Percentiles rank a stretch among this genome's conserved stretches.
phyloP scores from a whole-genome alignment of 23 tunicate species.

The Trididemnum clinides region DNA sequence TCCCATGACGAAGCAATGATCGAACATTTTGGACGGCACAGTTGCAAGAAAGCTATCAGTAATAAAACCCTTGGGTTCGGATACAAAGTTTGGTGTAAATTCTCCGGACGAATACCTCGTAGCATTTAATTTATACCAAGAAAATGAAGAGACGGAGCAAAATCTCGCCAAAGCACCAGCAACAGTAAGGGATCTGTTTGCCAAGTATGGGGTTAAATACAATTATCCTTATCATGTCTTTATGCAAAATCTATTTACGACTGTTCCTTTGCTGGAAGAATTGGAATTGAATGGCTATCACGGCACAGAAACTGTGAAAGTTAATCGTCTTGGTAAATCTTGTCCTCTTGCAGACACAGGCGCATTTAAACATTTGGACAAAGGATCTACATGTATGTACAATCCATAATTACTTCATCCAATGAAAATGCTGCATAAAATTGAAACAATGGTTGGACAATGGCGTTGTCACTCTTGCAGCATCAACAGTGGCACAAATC shows the following conservation, averaged over 20 bases:
- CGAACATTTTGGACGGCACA: background rate
- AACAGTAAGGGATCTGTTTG: background rate
- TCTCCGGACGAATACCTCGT: background rate
- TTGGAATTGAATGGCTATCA: background rate
- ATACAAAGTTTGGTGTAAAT: background rate
- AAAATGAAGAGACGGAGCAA: background rate
- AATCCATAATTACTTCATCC: background rate
- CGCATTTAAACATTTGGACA: background rate
- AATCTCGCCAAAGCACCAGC: background rate
- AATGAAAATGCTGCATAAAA: background rate
- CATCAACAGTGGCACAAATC: background rate
- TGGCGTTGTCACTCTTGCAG: background rate
- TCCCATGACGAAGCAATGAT: background rate
- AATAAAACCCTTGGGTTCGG: background rate
- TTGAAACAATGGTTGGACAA: background rate
- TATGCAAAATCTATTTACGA: background rate
- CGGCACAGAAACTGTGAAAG: background rate
- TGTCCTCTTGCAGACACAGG: background rate
- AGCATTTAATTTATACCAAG: background rate
- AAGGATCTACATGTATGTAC: background rate
- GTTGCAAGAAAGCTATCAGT: background rate
- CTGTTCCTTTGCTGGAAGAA: background rate
- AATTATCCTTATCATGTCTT: background rate
- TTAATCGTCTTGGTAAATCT: background rate
- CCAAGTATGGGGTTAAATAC: too few species aligned